These are phyloP conservation scores for Temnothorax longispinosus DNA, from an alignment of 1,140 invertebrate species.

Conservation along the genomic window DNA sequence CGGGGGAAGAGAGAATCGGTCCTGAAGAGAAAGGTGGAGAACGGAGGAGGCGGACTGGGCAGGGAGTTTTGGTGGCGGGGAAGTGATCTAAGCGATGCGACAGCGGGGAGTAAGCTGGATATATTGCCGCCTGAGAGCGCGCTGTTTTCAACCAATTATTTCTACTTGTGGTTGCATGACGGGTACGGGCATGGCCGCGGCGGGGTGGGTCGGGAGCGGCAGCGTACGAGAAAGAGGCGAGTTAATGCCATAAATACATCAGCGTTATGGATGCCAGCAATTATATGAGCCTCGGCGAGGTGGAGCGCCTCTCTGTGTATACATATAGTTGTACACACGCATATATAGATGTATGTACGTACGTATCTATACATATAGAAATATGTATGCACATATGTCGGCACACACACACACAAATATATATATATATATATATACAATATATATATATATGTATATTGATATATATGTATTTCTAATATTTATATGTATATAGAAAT, in stretches of 20 bases:
- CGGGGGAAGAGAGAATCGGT: slow-evolving; percentile 64
- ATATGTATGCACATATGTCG: slow-evolving; percentile 48
- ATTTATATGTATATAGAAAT: background rate
- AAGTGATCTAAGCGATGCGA: slow-evolving; percentile 84
- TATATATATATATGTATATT: background rate
- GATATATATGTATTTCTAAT: slow-evolving; percentile 51
- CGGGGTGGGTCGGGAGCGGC: slow-evolving; percentile 72
- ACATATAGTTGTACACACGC: slow-evolving; percentile 54
- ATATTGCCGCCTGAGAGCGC: slow-evolving; percentile 83
- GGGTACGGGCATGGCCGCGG: slow-evolving; percentile 76
- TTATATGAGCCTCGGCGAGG: slow-evolving; percentile 84
- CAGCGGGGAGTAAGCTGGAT: slow-evolving; percentile 85
- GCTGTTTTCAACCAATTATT: slow-evolving; percentile 86
- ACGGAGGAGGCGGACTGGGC: slow-evolving; percentile 46
- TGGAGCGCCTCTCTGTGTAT: slow-evolving; percentile 78
- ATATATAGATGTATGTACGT: slow-evolving; percentile 55
- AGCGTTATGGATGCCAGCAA: slow-evolving; percentile 86
- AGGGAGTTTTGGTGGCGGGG: slow-evolving; percentile 80
- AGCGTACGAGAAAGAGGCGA: slow-evolving; percentile 83
- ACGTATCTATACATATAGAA: slow-evolving; percentile 43
- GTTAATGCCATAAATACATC: slow-evolving; percentile 86
- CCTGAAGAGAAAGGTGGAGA: slow-evolving; percentile 65
- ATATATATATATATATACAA: slow-evolving; percentile 51
- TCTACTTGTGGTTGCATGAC: slow-evolving; percentile 85
- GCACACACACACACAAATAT: no score